Percentiles rank a stretch among this genome's conserved stretches.
Evolutionary conservation across 2,797 vertebrate species (phyloP).

Genomic region (Hippocampus kuda): DNA sequence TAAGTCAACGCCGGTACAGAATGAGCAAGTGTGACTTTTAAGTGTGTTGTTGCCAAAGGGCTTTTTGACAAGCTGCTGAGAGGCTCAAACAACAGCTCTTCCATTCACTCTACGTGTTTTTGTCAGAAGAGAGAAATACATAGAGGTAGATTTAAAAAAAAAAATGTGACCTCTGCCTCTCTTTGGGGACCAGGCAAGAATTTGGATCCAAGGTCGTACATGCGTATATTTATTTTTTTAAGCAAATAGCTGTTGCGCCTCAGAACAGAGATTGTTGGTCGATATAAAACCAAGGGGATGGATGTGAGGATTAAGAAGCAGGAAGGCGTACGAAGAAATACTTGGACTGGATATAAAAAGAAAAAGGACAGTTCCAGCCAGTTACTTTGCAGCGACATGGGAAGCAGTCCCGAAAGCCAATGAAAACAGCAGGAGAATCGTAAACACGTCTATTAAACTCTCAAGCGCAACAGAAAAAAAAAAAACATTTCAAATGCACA

Average conservation of each 20-base stretch:
- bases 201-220: conserved; percentile 49
- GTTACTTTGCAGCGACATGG: background rate
- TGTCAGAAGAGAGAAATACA: conserved; percentile 20
- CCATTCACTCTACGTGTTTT: conserved; percentile 21
- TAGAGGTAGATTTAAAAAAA: conserved; percentile 21
- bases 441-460: background rate
- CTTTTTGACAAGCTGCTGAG: conserved; percentile 16
- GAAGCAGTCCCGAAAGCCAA: background rate
- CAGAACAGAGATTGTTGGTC: conserved; percentile 53
- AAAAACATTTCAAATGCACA: conserved; percentile 6
- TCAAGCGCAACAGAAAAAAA: conserved; percentile 7
- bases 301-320: conserved; percentile 19
- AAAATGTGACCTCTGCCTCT: conserved; percentile 62
- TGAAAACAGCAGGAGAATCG: conserved; percentile 8
- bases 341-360: conserved; percentile 19
- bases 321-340: conserved; percentile 21
- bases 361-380: conserved; percentile 13
- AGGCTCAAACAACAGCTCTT: conserved; percentile 33
- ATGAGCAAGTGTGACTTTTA: conserved; percentile 23
- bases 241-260: conserved; percentile 65
- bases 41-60: conserved; percentile 20
- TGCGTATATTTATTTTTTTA: too few relatives aligned
- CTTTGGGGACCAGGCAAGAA: conserved; percentile 53
- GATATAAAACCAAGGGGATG: conserved; percentile 19
- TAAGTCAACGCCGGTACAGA: conserved; percentile 22